Evolutionary conservation across 2,888 invertebrate genomes (phyloP).

Genomic region (Drosophila meridiana): DNA sequence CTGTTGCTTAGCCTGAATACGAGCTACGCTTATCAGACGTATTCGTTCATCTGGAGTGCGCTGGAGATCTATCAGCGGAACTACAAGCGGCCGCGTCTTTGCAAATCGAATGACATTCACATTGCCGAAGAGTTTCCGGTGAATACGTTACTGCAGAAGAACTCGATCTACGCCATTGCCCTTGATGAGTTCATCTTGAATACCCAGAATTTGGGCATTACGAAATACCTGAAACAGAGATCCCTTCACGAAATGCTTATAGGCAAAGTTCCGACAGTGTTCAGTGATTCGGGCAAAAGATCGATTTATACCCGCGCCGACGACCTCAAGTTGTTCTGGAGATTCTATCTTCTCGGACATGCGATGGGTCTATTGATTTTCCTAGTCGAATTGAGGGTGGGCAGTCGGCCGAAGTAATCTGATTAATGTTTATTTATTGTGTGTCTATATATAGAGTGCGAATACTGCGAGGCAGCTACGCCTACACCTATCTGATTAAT

Average conservation of each 20-base stretch:
- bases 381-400: constrained; percentile 15
- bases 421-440: not conserved
- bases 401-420: not conserved
- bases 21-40: constrained; percentile 42
- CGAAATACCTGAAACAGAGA: fast-evolving
- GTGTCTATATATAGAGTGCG: constrained; percentile 1
- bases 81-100: constrained; percentile 18
- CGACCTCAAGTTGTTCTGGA: not conserved
- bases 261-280: not conserved
- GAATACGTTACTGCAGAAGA: constrained; percentile 15
- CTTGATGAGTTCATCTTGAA: constrained; percentile 21
- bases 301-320: fast-evolving
- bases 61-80: constrained; percentile 23
- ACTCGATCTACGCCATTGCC: constrained; percentile 45
- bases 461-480: not conserved
- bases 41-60: not conserved
- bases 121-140: constrained; percentile 17
- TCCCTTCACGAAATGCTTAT: not conserved
- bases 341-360: fast-evolving
- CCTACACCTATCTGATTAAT: not conserved
- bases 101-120: constrained; percentile 11
- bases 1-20: constrained; percentile 32
- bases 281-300: not conserved
- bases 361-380: not conserved
- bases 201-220: constrained; percentile 15